Base-by-base conservation (phyloP, 92 coral and sea anemone species). In the Meandrina meandrites region DNA sequence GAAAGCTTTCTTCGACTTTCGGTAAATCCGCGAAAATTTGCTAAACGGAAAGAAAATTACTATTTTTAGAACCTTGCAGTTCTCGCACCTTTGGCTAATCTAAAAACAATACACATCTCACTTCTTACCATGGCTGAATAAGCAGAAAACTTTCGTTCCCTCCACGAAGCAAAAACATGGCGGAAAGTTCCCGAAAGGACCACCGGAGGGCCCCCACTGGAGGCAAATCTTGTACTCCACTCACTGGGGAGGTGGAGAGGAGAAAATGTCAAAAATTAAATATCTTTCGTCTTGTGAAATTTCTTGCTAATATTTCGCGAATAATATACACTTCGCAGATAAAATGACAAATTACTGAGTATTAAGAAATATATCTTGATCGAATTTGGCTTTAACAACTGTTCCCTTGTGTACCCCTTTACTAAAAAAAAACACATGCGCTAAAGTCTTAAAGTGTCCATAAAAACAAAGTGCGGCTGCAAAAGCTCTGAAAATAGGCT, bases 81-180 rank as follows among this genome's bases (percentile, higher is more conserved):
- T 71, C 87, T 74, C 16, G 74, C 87, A 84, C 80, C 87, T 74
- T 22, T 53, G 45, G 35, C 69, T 74, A 84, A 84, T 74, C 73
- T 48, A 15, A 21, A 73, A 74, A 72, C 87, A 83, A 71, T 71
- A 40, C 42, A 84, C 42, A 75, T 75, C 53, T 17, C 87, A 74
- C 78, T 21, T 45, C 87, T 84, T 53, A 84, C 87, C 87, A 84
- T 84, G 15, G 37, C 19, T 50, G 73, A 84, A 73, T n/a, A n/a
- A 22, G 51, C 45, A 27, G 34, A 66, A 66, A 30, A 66, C 14
- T n/a, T 24, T 64, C 32, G 70, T 24, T 82, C 16, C 45, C 67
- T 32, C 78, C 86, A 70, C 70, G 86, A 30, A 32, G n/a, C 48
- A n/a, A 70, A 21, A 70, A 51, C 78, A 82, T 48, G 57, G 75